Percentiles rank a stretch among this genome's conserved stretches.
Evolutionary conservation across 1,140 invertebrate genomes (phyloP).

Genomic region (Caenorhabditis latens): DNA sequence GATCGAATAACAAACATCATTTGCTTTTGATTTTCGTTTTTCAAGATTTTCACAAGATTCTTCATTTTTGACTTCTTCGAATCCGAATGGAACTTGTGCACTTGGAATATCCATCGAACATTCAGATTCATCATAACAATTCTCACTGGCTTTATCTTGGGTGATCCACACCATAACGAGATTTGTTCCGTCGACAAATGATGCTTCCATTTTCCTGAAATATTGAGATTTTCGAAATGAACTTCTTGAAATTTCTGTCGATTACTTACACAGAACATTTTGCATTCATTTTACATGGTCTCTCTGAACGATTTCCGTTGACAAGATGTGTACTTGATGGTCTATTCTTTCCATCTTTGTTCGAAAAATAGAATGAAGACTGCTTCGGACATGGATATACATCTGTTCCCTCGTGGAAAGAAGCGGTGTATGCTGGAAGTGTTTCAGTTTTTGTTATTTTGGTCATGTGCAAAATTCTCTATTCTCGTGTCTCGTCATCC

Average conservation of each 20-base stretch:
- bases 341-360: conserved; percentile 61
- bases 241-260: neutral
- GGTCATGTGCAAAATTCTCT: too few species aligned
- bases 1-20: conserved; percentile 50
- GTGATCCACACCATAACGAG: conserved; percentile 71
- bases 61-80: conserved; percentile 44
- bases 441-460: neutral
- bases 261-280: conserved; percentile 74
- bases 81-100: conserved; percentile 18
- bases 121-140: conserved; percentile 66
- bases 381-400: conserved; percentile 64
- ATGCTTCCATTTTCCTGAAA: conserved; percentile 73
- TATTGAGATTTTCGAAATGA: neutral
- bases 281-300: conserved; percentile 73
- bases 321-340: conserved; percentile 64
- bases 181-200: conserved; percentile 74
- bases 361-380: conserved; percentile 70
- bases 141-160: conserved; percentile 57
- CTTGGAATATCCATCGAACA: conserved; percentile 58
- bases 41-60: conserved; percentile 19
- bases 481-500: too few species aligned
- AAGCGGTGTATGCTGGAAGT: conserved; percentile 67
- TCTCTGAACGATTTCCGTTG: conserved; percentile 67
- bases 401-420: conserved; percentile 66
- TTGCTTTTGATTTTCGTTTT: conserved; percentile 40